Percentiles rank a stretch among this genome's conserved stretches.
These are phyloP conservation scores for Neosilurus mollespiculum DNA, from an alignment of 2,797 vertebrate species.

Conservation along the genomic window DNA sequence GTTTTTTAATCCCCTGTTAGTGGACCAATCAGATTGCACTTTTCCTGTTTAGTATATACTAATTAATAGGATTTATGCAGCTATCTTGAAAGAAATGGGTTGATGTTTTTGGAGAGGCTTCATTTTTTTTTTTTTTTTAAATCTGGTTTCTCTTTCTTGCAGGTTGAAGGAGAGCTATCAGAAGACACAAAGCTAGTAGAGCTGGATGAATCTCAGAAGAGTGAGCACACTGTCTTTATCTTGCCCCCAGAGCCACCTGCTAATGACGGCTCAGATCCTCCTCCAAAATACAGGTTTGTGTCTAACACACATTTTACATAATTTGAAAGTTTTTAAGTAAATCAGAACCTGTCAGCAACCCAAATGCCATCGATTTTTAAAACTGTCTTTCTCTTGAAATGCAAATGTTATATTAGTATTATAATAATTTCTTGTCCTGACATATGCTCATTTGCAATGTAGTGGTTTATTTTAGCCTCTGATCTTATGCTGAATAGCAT, in stretches of 20 bases:
- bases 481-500: neutral
- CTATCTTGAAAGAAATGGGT: neutral
- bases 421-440: neutral
- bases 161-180: conserved; percentile 85
- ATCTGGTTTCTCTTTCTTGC: conserved; percentile 50
- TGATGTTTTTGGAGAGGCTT: neutral
- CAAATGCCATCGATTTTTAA: neutral
- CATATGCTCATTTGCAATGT: neutral
- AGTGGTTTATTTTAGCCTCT: neutral
- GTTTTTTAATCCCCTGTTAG: too few species aligned
- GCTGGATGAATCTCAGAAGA: conserved; percentile 95
- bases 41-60: neutral
- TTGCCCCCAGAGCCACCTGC: conserved; percentile 87
- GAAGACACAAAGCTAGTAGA: conserved; percentile 91
- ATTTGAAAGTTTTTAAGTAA: neutral
- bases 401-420: neutral
- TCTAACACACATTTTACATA: neutral
- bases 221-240: conserved; percentile 95
- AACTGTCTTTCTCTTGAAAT: neutral
- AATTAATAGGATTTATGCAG: neutral
- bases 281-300: conserved; percentile 79
- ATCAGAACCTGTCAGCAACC: neutral
- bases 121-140: neutral
- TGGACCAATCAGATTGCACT: too few species aligned
- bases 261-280: conserved; percentile 74